phyloP scores from a whole-genome alignment of 2,888 invertebrate species.

The Neria commutata region DNA sequence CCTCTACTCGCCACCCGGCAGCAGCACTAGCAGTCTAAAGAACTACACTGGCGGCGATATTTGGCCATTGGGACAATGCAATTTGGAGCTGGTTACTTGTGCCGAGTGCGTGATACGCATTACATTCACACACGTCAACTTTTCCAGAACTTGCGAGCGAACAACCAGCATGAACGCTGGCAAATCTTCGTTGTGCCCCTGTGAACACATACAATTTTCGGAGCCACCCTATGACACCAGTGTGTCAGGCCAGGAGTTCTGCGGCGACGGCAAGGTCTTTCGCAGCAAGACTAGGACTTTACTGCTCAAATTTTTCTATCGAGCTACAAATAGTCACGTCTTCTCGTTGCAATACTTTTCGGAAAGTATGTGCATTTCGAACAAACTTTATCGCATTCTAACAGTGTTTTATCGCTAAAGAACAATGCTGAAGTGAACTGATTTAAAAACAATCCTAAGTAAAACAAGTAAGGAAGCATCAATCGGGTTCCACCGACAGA shows the following conservation, averaged over 20 bases:
- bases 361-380: slow-evolving; percentile 64
- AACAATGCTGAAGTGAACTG: no score
- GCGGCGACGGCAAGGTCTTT: slow-evolving; percentile 65
- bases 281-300: slow-evolving; percentile 69
- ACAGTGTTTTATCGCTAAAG: not conserved
- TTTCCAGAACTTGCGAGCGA: slow-evolving; percentile 55
- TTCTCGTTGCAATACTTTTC: slow-evolving; percentile 70
- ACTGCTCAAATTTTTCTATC: slow-evolving; percentile 67
- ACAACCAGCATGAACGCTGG: slow-evolving; percentile 45
- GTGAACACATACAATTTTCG: slow-evolving; percentile 70
- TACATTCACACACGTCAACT: slow-evolving; percentile 57
- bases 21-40: slow-evolving; percentile 35
- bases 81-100: slow-evolving; percentile 72
- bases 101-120: slow-evolving; percentile 69
- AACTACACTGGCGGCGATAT: slow-evolving; percentile 53
- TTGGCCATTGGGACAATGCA: slow-evolving; percentile 67
- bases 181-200: slow-evolving; percentile 61
- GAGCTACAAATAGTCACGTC: slow-evolving; percentile 66
- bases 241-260: slow-evolving; percentile 67
- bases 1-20: slow-evolving; percentile 38
- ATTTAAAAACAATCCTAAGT: no score
- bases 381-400: not conserved
- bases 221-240: slow-evolving; percentile 70
- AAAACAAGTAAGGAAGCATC: no score
- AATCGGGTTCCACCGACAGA: no score